Evolutionary conservation across 64 coral and sea anemone genomes (phyloP).

Genomic region (Actinia equina): DNA sequence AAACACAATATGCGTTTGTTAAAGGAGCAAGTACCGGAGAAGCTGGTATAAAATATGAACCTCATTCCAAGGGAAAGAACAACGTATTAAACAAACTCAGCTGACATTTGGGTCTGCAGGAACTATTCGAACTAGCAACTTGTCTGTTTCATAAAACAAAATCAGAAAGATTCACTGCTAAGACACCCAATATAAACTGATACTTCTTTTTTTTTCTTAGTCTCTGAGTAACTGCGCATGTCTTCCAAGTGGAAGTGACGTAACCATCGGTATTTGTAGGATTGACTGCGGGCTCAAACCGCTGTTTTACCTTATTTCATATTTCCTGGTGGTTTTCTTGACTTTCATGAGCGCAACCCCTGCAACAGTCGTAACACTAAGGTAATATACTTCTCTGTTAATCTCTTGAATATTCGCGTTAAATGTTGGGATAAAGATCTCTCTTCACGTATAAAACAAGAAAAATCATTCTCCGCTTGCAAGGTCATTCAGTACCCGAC

Average conservation of each 20-base stretch:
- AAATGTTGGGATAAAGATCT: background rate
- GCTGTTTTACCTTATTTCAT: constrained; percentile 34
- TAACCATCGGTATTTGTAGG: constrained; percentile 29
- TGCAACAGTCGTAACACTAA: constrained; percentile 48
- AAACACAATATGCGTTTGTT: no score
- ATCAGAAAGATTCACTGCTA: no score
- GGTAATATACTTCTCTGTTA: constrained; percentile 13
- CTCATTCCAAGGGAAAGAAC: no score
- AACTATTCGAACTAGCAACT: no score
- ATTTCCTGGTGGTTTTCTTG: constrained; percentile 39
- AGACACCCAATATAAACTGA: background rate
- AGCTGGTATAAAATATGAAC: no score
- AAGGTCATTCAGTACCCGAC: no score
- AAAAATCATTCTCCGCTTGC: no score
- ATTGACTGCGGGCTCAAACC: constrained; percentile 55
- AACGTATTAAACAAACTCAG: no score
- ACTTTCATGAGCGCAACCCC: constrained; percentile 56
- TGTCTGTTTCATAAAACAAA: no score
- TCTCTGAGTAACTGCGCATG: constrained; percentile 48
- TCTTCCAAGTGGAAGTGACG: constrained; percentile 3
- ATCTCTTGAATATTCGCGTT: background rate
- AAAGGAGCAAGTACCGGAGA: no score
- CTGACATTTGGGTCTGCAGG: no score
- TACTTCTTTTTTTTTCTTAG: constrained; percentile 11
- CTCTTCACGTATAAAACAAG: background rate